A percentile compares a stretch with the other conserved stretches of the same genome.
Evolutionary conservation across 1,140 invertebrate genomes (phyloP).

Genomic region (Lucilia sericata): DNA sequence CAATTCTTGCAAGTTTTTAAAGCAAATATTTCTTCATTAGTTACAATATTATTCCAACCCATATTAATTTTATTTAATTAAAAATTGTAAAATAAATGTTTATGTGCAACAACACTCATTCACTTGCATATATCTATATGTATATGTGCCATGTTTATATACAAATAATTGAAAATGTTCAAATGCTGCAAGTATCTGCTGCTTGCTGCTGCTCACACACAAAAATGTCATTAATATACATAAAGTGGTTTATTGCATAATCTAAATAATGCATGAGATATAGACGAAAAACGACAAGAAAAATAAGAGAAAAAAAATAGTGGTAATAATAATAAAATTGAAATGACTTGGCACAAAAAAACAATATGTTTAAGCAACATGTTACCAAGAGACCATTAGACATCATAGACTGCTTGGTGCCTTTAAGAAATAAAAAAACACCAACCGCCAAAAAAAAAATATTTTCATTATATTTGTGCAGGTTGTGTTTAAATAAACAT

Average conservation of each 20-base stretch:
- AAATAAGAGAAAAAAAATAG: neutral
- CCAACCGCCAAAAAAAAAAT: no score
- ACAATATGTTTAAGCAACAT: neutral
- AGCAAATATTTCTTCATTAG: conserved; percentile 36
- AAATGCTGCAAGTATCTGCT: neutral
- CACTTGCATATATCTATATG: neutral
- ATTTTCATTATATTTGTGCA: neutral
- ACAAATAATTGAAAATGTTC: neutral
- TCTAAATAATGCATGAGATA: conserved; percentile 32
- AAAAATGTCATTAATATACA: conserved; percentile 35
- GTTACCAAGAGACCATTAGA: neutral
- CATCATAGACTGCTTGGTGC: conserved; percentile 32
- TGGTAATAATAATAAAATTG: neutral
- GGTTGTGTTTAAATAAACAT: neutral
- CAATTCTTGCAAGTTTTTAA: neutral
- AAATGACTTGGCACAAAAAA: neutral
- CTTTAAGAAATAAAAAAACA: neutral
- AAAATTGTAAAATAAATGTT: neutral
- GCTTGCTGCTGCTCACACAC: neutral
- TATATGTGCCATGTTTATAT: neutral
- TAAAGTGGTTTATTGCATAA: conserved; percentile 36
- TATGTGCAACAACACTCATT: neutral
- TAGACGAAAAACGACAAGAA: neutral
- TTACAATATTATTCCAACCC: conserved; percentile 32
- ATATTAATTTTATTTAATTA: conserved; percentile 43